Percentiles rank a stretch among this genome's conserved stretches.
These are phyloP conservation scores for Spinibarbus caldwelli DNA, from an alignment of 2,797 vertebrate species.

Conservation along the genomic window DNA sequence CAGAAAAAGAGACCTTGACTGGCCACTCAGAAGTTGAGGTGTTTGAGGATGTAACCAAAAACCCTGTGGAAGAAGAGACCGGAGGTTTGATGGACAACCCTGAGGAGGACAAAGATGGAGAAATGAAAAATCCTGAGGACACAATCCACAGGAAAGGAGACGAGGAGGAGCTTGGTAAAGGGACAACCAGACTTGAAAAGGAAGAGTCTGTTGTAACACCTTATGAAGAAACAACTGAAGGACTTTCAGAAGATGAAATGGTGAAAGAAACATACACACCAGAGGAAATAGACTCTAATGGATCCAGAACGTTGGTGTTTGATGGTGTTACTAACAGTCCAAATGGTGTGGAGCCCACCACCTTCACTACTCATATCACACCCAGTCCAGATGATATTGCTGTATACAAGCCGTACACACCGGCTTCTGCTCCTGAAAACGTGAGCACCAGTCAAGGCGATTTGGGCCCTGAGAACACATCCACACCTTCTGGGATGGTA, in stretches of 20 bases:
- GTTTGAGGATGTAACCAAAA: conserved; percentile 58
- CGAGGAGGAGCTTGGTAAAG: conserved; percentile 12
- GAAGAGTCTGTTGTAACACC: conserved; percentile 18
- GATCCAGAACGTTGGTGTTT: conserved; percentile 30
- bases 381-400: conserved; percentile 53
- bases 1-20: conserved; percentile 47
- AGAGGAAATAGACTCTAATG: conserved; percentile 42
- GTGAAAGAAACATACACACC: conserved; percentile 55
- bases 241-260: conserved; percentile 36
- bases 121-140: background rate
- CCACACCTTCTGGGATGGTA: conserved; percentile 64
- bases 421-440: conserved; percentile 67
- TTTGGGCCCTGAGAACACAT: conserved; percentile 54
- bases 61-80: conserved; percentile 63
- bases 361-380: conserved; percentile 65
- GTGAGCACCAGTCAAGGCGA: conserved; percentile 55
- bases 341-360: conserved; percentile 67
- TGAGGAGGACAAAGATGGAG: conserved; percentile 55
- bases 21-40: conserved; percentile 44
- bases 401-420: conserved; percentile 57
- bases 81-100: conserved; percentile 27
- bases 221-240: conserved; percentile 25
- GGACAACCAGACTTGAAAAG: conserved; percentile 6
- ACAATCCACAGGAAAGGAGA: conserved; percentile 31
- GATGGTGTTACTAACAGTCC: conserved; percentile 69